These are phyloP conservation scores for Ips typographus DNA, from an alignment of 1,140 invertebrate species.

Conservation along the genomic window DNA sequence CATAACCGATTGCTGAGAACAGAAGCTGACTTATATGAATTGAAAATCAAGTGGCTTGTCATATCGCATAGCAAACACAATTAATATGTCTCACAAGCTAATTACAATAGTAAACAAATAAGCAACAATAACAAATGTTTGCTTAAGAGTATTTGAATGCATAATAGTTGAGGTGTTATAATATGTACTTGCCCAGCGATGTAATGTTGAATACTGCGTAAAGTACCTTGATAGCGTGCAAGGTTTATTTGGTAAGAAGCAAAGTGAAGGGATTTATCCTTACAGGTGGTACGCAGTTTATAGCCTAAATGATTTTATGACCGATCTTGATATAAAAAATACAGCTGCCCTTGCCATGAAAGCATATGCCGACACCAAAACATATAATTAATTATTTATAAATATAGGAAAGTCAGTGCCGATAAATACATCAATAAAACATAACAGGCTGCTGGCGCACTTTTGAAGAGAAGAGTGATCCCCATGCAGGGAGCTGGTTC, in stretches of 20 bases:
- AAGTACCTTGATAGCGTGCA: slow-evolving; percentile 35
- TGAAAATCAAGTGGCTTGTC: too few relatives aligned
- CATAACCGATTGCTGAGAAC: too few relatives aligned
- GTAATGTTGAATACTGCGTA: slow-evolving; percentile 27
- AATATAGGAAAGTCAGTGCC: too few relatives aligned
- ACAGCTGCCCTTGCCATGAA: not conserved
- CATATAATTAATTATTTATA: too few relatives aligned
- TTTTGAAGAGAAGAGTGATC: too few relatives aligned
- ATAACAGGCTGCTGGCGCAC: too few relatives aligned
- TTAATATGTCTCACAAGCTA: slow-evolving; percentile 12
- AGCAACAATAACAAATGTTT: slow-evolving; percentile 19
- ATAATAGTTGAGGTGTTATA: slow-evolving; percentile 2
- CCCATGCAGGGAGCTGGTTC: too few relatives aligned
- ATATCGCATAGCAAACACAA: too few relatives aligned
- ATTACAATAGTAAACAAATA: slow-evolving; percentile 22
- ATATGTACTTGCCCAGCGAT: slow-evolving; percentile 16
- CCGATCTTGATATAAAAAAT: not conserved
- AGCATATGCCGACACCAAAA: too few relatives aligned
- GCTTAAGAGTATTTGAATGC: slow-evolving; percentile 19
- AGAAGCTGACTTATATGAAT: too few relatives aligned
- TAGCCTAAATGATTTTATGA: not conserved
- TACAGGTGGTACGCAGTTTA: slow-evolving; percentile 15
- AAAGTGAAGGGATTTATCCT: slow-evolving; percentile 38
- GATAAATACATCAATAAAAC: too few relatives aligned
- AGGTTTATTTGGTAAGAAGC: slow-evolving; percentile 29